Base-by-base conservation (phyloP, 2,113 vertebrate species). In the Camarhynchus parvulus region DNA sequence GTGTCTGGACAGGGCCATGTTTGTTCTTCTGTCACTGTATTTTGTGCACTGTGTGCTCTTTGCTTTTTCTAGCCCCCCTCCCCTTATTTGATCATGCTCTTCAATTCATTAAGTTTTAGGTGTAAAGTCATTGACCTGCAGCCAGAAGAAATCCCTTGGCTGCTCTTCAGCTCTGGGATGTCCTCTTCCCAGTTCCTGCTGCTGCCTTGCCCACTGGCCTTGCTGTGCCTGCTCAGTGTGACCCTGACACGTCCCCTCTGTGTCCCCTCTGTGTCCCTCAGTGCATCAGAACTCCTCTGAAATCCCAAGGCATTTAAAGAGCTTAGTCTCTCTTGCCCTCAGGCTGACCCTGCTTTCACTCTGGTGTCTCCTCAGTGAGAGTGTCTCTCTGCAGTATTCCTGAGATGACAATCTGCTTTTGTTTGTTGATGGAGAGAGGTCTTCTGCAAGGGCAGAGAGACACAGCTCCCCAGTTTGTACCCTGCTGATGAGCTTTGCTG, bases 291-390 rank as follows among this genome's bases (percentile, higher is more conserved):
- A 68, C 85, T 93, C 37, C 49, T 86, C 94, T 79, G 46, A 92
- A 92, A 91, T 83, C 84, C 89, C 63, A 62, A 83, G 84, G 42
- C 15, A 4, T 87, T 91, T 84, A 49, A 82, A 85, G 67, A 82
- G 53, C 33, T 96, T 68, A 91, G 85, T 49, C 21, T 76, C 41
- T 53, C 81, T 80, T 61, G 59, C 70, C 55, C 52, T 74, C 33
- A 31, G 58, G 33, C 67, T 92, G 84, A 88, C 89, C 78, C 50
- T 87, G 89, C 78, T 96, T 96, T 96, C 78, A 82, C 78, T 92
- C 49, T 56, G 37, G 14, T 55, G 41, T 78, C 81, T 89, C 61
- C 47, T 87, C 12, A n/a, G 58, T 41, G 31, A 68, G 53, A 64
- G 49, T 77, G 13, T 88, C 22, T 77, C 79, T 81, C n/a, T 77